These are phyloP conservation scores for Unio pictorum DNA, from an alignment of 2,888 invertebrate species.

Conservation along the genomic window DNA sequence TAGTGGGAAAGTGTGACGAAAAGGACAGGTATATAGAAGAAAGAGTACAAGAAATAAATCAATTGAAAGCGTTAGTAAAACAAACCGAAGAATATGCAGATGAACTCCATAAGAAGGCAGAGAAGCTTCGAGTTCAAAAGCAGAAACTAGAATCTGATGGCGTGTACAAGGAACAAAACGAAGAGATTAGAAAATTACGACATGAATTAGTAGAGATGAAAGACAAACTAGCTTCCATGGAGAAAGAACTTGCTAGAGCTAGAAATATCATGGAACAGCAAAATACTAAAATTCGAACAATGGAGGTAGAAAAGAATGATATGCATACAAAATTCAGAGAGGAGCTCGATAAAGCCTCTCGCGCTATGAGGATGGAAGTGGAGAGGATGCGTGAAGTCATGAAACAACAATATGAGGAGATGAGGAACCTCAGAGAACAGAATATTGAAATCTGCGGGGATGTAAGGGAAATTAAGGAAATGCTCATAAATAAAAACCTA, in stretches of 20 bases:
- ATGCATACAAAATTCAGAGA: conserved; percentile 47
- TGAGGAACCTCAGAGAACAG: conserved; percentile 53
- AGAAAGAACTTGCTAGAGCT: conserved; percentile 45
- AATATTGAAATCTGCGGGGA: conserved; percentile 55
- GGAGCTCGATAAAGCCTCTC: conserved; percentile 51
- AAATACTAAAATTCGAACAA: conserved; percentile 38
- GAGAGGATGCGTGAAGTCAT: conserved; percentile 60
- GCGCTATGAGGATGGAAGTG: conserved; percentile 56
- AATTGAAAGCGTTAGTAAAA: conserved; percentile 47
- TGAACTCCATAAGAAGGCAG: conserved; percentile 45
- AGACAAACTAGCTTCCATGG: conserved; percentile 46
- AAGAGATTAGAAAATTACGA: conserved; percentile 42
- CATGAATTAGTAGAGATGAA: conserved; percentile 48
- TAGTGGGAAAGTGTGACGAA: conserved; percentile 38
- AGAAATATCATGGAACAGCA: conserved; percentile 50
- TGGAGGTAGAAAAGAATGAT: conserved; percentile 47
- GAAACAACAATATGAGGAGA: conserved; percentile 59
- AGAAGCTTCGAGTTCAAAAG: conserved; percentile 41
- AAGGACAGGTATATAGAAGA: conserved; percentile 45
- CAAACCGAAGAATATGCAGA: conserved; percentile 55
- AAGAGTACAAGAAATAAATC: conserved; percentile 49
- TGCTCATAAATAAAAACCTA: conserved; percentile 31
- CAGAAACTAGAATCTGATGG: conserved; percentile 39
- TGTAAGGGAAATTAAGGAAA: conserved; percentile 52
- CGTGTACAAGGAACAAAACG: conserved; percentile 41